These are phyloP conservation scores for Pogona vitticeps DNA, from an alignment of 2,113 vertebrate genomes.

Conservation along the genomic window DNA sequence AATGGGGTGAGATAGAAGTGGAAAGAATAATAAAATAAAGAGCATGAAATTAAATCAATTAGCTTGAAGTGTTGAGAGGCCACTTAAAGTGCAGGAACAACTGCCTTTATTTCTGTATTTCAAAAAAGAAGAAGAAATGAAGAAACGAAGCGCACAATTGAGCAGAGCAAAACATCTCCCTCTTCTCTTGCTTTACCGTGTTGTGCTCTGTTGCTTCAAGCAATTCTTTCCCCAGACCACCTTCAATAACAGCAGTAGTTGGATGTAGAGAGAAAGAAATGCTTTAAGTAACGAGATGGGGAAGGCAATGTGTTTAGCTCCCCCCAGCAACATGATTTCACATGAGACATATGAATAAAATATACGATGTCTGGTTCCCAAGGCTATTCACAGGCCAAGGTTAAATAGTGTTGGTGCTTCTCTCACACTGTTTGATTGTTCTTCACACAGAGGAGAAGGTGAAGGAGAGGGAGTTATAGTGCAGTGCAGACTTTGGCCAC, in stretches of 20 bases:
- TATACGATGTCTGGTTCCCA: background rate
- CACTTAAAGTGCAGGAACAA: too few relatives aligned
- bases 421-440: background rate
- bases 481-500: background rate
- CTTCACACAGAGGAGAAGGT: background rate
- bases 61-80: too few relatives aligned
- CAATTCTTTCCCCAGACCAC: background rate
- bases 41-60: too few relatives aligned
- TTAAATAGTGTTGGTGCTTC: background rate
- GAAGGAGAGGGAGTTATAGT: background rate
- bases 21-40: too few relatives aligned
- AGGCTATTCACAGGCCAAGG: background rate
- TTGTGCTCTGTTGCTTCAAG: background rate
- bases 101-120: too few relatives aligned
- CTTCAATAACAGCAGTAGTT: background rate
- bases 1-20: too few relatives aligned
- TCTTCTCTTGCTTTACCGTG: background rate
- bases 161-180: background rate
- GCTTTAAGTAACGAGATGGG: too few relatives aligned
- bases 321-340: background rate
- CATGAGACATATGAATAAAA: background rate
- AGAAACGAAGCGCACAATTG: background rate
- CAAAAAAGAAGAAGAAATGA: too few relatives aligned
- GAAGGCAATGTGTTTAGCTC: background rate
- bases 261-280: background rate